These are phyloP conservation scores for Helicoverpa zea DNA, from an alignment of 1,140 invertebrate genomes.

Conservation along the genomic window DNA sequence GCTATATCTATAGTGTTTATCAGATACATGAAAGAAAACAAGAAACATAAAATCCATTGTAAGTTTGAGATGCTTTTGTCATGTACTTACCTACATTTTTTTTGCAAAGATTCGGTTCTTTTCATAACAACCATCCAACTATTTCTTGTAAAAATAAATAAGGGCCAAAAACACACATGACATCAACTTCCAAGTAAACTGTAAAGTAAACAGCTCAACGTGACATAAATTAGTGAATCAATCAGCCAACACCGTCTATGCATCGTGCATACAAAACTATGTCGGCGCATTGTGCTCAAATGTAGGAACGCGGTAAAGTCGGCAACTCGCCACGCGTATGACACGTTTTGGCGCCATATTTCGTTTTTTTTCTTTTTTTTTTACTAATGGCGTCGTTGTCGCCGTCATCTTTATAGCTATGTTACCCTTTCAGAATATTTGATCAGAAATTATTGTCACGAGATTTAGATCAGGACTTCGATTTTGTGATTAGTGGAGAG, in stretches of 20 bases:
- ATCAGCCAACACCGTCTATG: conserved; percentile 17
- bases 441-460: too few relatives aligned
- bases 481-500: too few relatives aligned
- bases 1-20: too few relatives aligned
- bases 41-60: too few relatives aligned
- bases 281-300: conserved; percentile 29
- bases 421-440: not conserved
- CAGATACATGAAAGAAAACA: too few relatives aligned
- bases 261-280: conserved; percentile 47
- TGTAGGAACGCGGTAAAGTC: conserved; percentile 12
- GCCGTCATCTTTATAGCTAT: too few relatives aligned
- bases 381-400: not conserved
- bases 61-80: too few relatives aligned
- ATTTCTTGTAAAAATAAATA: not conserved
- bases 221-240: conserved; percentile 44
- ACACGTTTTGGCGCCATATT: conserved; percentile 2
- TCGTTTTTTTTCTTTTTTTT: conserved; percentile 13
- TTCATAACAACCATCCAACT: too few relatives aligned
- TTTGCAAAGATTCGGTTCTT: too few relatives aligned
- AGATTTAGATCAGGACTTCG: too few relatives aligned
- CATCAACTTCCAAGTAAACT: conserved; percentile 18
- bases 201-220: conserved; percentile 27
- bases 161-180: not conserved
- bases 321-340: not conserved
- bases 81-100: too few relatives aligned